Conservation (phyloP, 2,113 vertebrate genomes). For the Gymnorhina tibicen region DNA sequence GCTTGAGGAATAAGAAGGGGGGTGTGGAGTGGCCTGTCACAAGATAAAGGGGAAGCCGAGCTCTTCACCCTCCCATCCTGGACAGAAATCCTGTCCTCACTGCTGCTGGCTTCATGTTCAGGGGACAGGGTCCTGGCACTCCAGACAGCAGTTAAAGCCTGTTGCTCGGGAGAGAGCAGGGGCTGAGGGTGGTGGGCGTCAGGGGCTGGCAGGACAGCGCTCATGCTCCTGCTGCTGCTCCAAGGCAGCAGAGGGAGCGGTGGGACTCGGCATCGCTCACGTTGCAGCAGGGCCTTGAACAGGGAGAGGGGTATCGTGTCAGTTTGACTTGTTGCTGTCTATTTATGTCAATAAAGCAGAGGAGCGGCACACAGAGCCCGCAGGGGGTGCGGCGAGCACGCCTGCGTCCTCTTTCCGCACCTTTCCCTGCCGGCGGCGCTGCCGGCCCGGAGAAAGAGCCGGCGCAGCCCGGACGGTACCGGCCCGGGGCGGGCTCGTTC, state of each 20-base stretch:
- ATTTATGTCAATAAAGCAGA: constrained; percentile 40
- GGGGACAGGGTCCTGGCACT: background rate
- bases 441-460: background rate
- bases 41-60: background rate
- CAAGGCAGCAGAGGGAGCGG: background rate
- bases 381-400: background rate
- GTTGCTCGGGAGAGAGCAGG: background rate
- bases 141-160: background rate
- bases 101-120: background rate
- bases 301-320: background rate
- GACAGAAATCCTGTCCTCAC: background rate
- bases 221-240: background rate
- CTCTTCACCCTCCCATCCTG: background rate
- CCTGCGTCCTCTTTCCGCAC: background rate
- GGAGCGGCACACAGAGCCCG: background rate
- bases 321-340: background rate
- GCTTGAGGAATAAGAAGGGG: background rate
- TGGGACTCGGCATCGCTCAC: background rate
- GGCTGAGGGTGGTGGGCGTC: background rate
- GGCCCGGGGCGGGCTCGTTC: background rate
- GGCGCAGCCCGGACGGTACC: background rate
- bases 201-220: background rate
- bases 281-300: background rate
- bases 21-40: background rate
- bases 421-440: background rate